Evolutionary conservation across 2,888 invertebrate species (phyloP), one percentile per base, ranked within the genome.

Genomic region (Lithophane leautieri): DNA sequence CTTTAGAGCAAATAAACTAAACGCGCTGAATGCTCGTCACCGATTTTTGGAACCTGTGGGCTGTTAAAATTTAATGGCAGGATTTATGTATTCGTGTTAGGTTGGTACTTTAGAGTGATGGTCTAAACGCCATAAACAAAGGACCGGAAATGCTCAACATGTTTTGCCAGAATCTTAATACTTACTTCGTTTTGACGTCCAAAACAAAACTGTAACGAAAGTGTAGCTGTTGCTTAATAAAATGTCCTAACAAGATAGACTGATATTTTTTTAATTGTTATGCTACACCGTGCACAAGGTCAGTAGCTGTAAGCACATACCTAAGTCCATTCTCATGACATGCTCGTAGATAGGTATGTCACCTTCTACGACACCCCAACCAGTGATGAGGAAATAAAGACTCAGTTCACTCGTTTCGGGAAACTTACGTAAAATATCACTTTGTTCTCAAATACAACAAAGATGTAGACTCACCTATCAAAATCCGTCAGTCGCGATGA

Each of bases 401-500:
- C 7, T 56, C 7, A 7, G 6, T 14, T 25, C 14, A 14, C 56
- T 16, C 56, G 0, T 56, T 16, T 25, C 56, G 56, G 16, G 14
- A 56, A 56, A 56, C 56, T 12, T 56, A 56, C 12, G 12, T n/a
- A 54, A n/a, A 1, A 11, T 11, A 54, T 54, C 54, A 22, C n/a
- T 12, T 12, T 54, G 60, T 34, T 22, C 7, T 7, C 7, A 22
- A 22, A 6, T 61, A 14, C 12, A 44, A 14, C 14, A 16, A 22
- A 9, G 3, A 52, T 19, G 44, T 50, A 14, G 4, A 82, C 95
- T 94, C 79, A 98, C 98, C 98, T 98, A 96, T 99, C 99, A 94
- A 99, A 98, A 94, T 99, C 99, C 69, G 98, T 98, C 83, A 99
- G 97, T 90, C 99, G 97, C 63, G 99, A 99, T 19, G 99, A 99